These are phyloP conservation scores for Indri indri DNA, from an alignment of 2,113 vertebrate species.

Conservation along the genomic window DNA sequence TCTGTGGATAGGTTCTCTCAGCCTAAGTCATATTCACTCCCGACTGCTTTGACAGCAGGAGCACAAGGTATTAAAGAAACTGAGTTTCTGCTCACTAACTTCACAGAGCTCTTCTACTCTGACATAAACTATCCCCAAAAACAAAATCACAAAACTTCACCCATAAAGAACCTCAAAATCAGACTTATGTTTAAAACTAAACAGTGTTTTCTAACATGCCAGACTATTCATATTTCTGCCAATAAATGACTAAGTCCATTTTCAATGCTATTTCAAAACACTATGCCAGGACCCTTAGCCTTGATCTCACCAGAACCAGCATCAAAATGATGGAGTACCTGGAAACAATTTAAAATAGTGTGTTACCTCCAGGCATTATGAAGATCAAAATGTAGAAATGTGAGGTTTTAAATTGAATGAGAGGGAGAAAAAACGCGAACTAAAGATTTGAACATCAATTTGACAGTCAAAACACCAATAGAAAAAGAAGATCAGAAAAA, in stretches of 20 bases:
- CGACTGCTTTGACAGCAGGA: background rate
- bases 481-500: background rate
- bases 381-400: background rate
- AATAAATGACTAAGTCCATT: background rate
- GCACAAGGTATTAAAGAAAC: background rate
- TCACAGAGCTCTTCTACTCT: background rate
- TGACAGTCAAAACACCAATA: background rate
- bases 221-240: background rate
- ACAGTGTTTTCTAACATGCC: slow-evolving; percentile 18
- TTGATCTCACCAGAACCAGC: background rate
- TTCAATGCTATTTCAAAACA: slow-evolving; percentile 23
- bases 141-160: slow-evolving; percentile 9
- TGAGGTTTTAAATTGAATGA: background rate
- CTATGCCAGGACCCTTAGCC: background rate
- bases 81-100: background rate
- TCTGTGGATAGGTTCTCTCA: background rate
- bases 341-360: background rate
- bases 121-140: background rate
- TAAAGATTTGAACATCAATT: background rate
- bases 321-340: background rate
- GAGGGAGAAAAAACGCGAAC: background rate
- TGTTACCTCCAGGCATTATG: background rate
- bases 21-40: background rate
- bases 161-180: background rate
- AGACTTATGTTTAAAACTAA: background rate